Conservation (phyloP, 1,140 invertebrate genomes). For the Euborellia annulipes region DNA sequence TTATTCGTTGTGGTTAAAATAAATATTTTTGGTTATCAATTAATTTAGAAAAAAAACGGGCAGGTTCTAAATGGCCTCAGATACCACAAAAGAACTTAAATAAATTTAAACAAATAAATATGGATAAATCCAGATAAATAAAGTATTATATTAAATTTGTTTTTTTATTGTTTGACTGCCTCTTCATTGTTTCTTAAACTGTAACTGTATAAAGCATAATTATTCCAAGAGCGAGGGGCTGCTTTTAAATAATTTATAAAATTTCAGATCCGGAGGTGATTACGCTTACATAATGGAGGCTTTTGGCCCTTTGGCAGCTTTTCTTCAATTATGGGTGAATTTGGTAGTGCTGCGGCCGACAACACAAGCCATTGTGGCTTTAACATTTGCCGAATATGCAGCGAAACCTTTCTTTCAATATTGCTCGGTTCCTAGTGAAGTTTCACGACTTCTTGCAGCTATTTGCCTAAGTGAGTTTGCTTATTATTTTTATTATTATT, state of each 20-base stretch:
- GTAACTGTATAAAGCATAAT: too few relatives aligned
- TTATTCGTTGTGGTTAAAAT: too few relatives aligned
- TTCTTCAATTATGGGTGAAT: slow-evolving; percentile 75
- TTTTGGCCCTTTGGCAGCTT: slow-evolving; percentile 77
- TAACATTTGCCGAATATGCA: slow-evolving; percentile 65
- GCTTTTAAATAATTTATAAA: too few relatives aligned
- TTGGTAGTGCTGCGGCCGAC: slow-evolving; percentile 69
- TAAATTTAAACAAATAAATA: too few relatives aligned
- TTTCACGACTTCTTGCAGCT: slow-evolving; percentile 48
- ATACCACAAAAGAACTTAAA: too few relatives aligned
- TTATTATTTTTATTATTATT: slow-evolving; percentile 5
- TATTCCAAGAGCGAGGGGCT: slow-evolving; percentile 28
- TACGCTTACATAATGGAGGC: slow-evolving; percentile 76
- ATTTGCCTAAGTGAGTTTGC: slow-evolving; percentile 57
- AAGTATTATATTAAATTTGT: too few relatives aligned
- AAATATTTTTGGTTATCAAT: too few relatives aligned
- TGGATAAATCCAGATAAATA: too few relatives aligned
- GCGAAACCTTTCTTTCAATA: slow-evolving; percentile 68
- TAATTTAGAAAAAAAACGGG: too few relatives aligned
- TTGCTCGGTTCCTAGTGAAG: slow-evolving; percentile 43
- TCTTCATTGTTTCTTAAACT: too few relatives aligned
- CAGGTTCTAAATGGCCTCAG: too few relatives aligned
- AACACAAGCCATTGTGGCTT: slow-evolving; percentile 66
- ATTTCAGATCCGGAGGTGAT: slow-evolving; percentile 76
- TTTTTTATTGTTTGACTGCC: too few relatives aligned